Conservation (phyloP, 2,888 invertebrate species). For the Prenolepis imparis region DNA sequence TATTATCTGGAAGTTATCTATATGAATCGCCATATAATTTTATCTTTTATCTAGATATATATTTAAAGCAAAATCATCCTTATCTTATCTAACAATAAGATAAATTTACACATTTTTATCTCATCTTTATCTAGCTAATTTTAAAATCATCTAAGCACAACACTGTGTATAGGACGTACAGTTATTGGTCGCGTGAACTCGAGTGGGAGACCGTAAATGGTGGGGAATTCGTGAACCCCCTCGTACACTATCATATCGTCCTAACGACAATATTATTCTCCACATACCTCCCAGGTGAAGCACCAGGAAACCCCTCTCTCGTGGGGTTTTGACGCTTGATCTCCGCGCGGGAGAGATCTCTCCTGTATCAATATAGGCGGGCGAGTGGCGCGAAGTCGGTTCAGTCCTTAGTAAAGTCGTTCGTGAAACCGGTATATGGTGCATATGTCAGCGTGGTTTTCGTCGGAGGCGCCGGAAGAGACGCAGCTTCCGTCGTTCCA, state of each 20-base stretch:
- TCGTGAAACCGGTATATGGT: slow-evolving; percentile 12
- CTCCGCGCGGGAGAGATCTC: slow-evolving; percentile 72
- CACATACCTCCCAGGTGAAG: slow-evolving; percentile 7
- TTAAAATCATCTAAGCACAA: no score
- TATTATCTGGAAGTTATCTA: no score
- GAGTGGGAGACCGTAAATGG: neutral
- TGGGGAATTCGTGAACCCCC: neutral
- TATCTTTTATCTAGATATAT: no score
- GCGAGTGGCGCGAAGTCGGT: slow-evolving; percentile 73
- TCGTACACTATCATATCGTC: no score
- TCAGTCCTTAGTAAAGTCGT: slow-evolving; percentile 76
- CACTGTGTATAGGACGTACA: no score
- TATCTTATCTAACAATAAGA: no score
- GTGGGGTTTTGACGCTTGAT: slow-evolving; percentile 76
- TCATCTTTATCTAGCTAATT: no score
- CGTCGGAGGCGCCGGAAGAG: neutral
- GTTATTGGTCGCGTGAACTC: neutral
- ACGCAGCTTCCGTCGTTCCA: neutral
- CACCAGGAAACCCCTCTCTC: slow-evolving; percentile 57
- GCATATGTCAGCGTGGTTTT: neutral
- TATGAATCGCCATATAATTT: no score
- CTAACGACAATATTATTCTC: neutral
- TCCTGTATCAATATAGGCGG: slow-evolving; percentile 76
- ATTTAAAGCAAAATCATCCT: no score
- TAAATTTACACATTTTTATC: no score